Conservation (phyloP, 2,797 vertebrate genomes). For the Takifugu rubripes region DNA sequence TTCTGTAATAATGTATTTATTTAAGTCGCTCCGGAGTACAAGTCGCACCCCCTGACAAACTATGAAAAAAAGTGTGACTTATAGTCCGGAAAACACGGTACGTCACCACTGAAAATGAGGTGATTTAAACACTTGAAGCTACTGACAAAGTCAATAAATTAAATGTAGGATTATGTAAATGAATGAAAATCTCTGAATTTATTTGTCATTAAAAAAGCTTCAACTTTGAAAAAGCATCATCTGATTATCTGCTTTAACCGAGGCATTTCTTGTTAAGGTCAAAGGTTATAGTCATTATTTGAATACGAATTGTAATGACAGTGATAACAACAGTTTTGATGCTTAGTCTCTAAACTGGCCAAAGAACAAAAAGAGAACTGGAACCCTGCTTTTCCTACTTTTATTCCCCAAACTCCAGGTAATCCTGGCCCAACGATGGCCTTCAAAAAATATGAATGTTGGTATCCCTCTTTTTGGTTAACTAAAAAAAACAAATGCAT, state of each 20-base stretch:
- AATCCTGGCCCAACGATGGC: conserved; percentile 27
- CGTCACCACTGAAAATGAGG: no score
- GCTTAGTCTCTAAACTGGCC: neutral
- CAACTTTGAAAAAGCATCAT: neutral
- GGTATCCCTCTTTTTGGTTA: conserved; percentile 10
- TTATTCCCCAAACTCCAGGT: conserved; percentile 33
- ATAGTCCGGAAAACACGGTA: no score
- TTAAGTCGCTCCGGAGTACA: no score
- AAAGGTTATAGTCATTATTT: neutral
- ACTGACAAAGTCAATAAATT: no score
- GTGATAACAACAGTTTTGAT: neutral
- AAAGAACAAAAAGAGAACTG: neutral
- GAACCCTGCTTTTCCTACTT: conserved; percentile 18
- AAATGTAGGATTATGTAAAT: neutral
- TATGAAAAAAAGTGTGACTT: no score
- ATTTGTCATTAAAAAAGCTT: neutral
- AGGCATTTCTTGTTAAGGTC: neutral
- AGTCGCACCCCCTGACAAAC: no score
- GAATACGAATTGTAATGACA: neutral
- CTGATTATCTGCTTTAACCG: neutral
- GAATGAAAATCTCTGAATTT: neutral
- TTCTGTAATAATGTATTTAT: no score
- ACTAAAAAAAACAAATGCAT: no score
- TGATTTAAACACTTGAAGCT: no score
- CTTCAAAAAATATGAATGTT: conserved; percentile 6